These are phyloP conservation scores for Adoxophyes honmai DNA, from an alignment of 1,140 invertebrate species.

Conservation along the genomic window DNA sequence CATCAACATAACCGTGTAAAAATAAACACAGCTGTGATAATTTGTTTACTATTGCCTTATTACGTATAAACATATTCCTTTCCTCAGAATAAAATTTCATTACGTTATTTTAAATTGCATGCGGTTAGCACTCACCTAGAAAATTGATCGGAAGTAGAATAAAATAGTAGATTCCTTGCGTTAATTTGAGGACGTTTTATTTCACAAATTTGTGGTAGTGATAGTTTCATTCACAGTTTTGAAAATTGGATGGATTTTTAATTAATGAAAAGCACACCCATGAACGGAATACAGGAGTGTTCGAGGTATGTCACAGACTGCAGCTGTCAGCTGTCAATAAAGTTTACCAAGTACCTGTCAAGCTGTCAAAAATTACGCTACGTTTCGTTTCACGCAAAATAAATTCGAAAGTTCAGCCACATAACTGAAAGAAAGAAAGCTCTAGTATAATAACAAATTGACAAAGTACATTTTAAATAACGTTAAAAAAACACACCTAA, in stretches of 20 bases:
- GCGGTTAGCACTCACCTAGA: background rate
- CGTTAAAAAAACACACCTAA: no score
- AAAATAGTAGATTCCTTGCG: background rate
- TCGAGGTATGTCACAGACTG: conserved; percentile 11
- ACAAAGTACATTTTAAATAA: no score
- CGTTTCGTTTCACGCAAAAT: conserved; percentile 23
- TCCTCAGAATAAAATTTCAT: background rate
- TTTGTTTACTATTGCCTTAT: conserved; percentile 4
- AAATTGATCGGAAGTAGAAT: background rate
- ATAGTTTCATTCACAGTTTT: conserved; percentile 13
- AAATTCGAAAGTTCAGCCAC: background rate
- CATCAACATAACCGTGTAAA: conserved; percentile 22
- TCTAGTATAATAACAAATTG: no score
- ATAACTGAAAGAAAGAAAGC: no score
- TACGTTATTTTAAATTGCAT: background rate
- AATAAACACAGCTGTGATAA: conserved; percentile 21
- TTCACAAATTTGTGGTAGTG: conserved; percentile 12
- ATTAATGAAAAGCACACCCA: conserved; percentile 37
- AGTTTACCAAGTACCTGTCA: background rate
- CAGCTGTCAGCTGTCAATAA: conserved; percentile 34
- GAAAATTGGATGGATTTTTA: conserved; percentile 19
- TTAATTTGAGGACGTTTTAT: background rate
- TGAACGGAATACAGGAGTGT: conserved; percentile 44
- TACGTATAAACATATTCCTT: conserved; percentile 8
- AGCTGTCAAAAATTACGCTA: conserved; percentile 23